These are phyloP conservation scores for Edolisoma coerulescens DNA, from an alignment of 2,113 vertebrate species.

Conservation along the genomic window DNA sequence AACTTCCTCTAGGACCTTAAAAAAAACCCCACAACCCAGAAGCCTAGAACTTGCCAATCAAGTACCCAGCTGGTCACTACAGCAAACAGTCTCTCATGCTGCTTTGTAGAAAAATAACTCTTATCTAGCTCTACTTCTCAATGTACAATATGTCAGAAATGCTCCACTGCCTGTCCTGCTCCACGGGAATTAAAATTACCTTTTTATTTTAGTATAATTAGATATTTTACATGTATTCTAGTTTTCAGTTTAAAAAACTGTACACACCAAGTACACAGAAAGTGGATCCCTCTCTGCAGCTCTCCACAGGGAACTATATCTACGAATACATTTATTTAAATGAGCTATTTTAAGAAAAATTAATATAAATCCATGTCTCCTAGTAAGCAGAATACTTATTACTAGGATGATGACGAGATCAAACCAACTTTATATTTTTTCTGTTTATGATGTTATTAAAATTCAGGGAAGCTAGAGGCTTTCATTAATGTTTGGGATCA, in stretches of 20 bases:
- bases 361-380: not conserved
- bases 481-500: not conserved
- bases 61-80: not conserved
- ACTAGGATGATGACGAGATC: not conserved
- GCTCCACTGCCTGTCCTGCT: not conserved
- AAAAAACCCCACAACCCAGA: not conserved
- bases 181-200: not conserved
- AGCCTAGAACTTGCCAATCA: not conserved
- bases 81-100: not conserved
- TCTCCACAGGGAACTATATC: not conserved
- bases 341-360: not conserved
- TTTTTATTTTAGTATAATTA: not conserved
- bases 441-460: not conserved
- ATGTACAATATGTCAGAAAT: not conserved
- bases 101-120: not conserved
- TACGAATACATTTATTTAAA: not conserved
- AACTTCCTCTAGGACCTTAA: not conserved
- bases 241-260: not conserved
- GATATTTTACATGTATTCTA: not conserved
- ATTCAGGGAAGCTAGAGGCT: not conserved
- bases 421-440: not conserved
- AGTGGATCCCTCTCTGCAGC: not conserved
- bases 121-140: not conserved
- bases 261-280: not conserved
- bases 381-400: not conserved